phyloP scores from a whole-genome alignment of 2,797 vertebrate species.

The Phrynocephalus guinanensis region DNA sequence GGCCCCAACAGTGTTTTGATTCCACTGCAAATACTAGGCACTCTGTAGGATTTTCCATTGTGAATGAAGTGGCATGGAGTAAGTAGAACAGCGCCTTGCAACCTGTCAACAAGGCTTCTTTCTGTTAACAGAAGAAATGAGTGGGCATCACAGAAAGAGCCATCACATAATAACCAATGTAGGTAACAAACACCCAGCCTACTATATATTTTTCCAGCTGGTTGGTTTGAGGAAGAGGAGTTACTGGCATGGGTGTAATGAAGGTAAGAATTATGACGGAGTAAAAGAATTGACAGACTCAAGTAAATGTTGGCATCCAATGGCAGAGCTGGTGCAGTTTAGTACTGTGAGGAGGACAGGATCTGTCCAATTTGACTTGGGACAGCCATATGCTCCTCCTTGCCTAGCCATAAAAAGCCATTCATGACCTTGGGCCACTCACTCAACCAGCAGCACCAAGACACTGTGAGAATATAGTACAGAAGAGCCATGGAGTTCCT shows the following conservation, averaged over 20 bases:
- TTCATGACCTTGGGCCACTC: background rate
- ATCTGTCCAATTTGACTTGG: background rate
- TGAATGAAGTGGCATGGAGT: background rate
- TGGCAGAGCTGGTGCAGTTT: background rate
- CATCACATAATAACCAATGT: background rate
- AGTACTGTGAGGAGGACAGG: background rate
- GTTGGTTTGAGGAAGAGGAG: background rate
- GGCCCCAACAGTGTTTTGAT: background rate
- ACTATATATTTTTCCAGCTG: background rate
- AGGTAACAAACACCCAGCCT: background rate
- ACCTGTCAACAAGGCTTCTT: background rate
- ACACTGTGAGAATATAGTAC: background rate
- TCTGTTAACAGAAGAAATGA: background rate
- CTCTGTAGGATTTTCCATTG: background rate
- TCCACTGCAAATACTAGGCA: background rate
- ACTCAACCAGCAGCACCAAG: background rate
- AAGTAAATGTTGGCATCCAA: background rate
- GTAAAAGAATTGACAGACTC: constrained; percentile 19
- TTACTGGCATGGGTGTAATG: constrained; percentile 10
- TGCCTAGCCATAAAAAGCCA: background rate
- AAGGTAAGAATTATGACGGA: background rate
- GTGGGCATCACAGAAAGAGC: background rate
- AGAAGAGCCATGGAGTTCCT: background rate
- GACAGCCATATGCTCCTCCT: background rate
- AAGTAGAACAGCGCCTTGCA: background rate